Conservation (phyloP, 2,888 invertebrate species). For the Epirrita christyi region DNA sequence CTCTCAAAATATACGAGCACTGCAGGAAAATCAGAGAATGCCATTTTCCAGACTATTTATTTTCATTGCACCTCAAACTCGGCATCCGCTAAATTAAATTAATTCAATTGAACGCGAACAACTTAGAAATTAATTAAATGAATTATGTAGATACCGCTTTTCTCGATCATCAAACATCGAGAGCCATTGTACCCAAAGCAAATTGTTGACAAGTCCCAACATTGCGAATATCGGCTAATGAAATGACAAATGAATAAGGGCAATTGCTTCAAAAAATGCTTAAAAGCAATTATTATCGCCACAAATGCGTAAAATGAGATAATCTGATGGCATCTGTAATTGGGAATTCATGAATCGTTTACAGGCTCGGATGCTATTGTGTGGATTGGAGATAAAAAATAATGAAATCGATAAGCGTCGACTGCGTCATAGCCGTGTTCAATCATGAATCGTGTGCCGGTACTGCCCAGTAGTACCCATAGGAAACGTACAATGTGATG, state of each 20-base stretch:
- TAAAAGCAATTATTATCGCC: conserved; percentile 18
- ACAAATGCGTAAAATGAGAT: conserved; percentile 13
- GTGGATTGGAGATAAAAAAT: conserved; percentile 57
- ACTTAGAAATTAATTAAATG: too few relatives aligned
- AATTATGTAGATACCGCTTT: too few relatives aligned
- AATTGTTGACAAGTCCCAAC: conserved; percentile 44
- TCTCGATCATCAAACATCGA: conserved; percentile 45
- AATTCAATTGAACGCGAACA: conserved; percentile 32
- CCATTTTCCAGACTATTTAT: conserved; percentile 1
- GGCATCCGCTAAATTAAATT: background rate
- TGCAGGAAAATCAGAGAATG: background rate
- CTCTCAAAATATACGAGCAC: background rate
- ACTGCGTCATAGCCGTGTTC: conserved; percentile 72
- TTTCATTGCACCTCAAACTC: conserved; percentile 1
- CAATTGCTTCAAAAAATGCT: conserved; percentile 35
- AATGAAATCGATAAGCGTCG: conserved; percentile 75
- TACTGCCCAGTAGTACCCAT: conserved; percentile 38
- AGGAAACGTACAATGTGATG: conserved; percentile 21
- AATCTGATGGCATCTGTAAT: conserved; percentile 26
- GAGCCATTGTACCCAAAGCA: conserved; percentile 36
- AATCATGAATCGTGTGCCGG: conserved; percentile 61
- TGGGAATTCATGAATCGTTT: conserved; percentile 28
- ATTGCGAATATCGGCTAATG: conserved; percentile 38
- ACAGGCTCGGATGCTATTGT: conserved; percentile 24
- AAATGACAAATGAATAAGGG: too few relatives aligned